phyloP scores from a whole-genome alignment of 2,113 vertebrate species.

The Anas platyrhynchos region DNA sequence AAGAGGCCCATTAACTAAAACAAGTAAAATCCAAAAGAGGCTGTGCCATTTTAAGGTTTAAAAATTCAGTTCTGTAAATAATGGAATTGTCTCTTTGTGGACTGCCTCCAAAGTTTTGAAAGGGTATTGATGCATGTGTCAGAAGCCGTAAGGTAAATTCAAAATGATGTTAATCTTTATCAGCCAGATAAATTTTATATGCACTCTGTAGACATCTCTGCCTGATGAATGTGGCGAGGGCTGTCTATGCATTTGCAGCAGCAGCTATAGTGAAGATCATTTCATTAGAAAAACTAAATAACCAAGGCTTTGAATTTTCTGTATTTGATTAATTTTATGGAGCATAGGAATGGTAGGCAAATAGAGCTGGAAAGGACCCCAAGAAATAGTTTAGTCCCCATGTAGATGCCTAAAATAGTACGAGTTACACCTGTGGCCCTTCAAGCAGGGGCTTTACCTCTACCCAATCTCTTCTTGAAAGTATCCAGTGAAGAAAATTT shows the following conservation, averaged over 20 bases:
- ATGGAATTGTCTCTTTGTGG: not conserved
- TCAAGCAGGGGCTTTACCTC: not conserved
- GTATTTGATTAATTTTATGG: not conserved
- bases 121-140: not conserved
- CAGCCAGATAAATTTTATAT: constrained; percentile 11
- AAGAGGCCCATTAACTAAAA: constrained; percentile 4
- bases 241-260: not conserved
- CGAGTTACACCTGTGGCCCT: not conserved
- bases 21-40: constrained; percentile 13
- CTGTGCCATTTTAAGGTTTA: constrained; percentile 6
- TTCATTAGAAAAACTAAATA: not conserved
- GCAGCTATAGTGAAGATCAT: not conserved
- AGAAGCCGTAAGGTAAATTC: constrained; percentile 13
- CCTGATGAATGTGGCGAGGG: not conserved
- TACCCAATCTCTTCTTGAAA: not conserved
- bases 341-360: not conserved
- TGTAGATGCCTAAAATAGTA: not conserved
- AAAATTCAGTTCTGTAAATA: constrained; percentile 19
- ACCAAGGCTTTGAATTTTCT: not conserved
- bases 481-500: not conserved
- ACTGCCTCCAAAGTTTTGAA: constrained; percentile 15
- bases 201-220: not conserved
- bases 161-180: constrained; percentile 14
- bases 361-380: not conserved
- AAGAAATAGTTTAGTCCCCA: not conserved